Conservation (phyloP, 2,797 vertebrate species). For the Dendrocincla fuliginosa region DNA sequence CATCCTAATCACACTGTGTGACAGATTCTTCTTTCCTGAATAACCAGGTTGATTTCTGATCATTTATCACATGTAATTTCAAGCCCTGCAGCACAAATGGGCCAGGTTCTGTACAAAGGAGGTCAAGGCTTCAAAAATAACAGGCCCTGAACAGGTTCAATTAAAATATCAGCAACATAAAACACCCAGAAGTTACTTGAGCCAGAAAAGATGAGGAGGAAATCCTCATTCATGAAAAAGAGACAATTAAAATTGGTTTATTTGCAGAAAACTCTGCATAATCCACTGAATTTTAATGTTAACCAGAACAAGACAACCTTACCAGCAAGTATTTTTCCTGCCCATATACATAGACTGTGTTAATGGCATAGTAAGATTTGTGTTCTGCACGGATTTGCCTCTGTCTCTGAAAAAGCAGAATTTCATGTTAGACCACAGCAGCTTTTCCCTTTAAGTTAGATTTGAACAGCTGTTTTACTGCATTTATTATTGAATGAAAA, state of each 20-base stretch:
- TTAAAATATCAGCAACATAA: neutral
- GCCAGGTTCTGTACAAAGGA: neutral
- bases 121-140: neutral
- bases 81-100: neutral
- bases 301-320: slow-evolving; percentile 57
- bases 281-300: neutral
- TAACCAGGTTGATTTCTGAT: neutral
- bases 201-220: neutral
- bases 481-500: neutral
- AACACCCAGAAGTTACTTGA: neutral
- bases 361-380: slow-evolving; percentile 95
- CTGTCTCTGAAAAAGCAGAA: slow-evolving; percentile 83
- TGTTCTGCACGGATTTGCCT: slow-evolving; percentile 90
- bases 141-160: neutral
- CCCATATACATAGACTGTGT: slow-evolving; percentile 95
- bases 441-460: neutral
- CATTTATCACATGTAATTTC: neutral
- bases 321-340: slow-evolving; percentile 98
- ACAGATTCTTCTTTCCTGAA: neutral
- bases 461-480: neutral
- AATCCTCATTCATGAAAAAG: neutral
- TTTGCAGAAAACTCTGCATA: neutral
- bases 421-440: neutral
- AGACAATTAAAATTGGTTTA: neutral
- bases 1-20: neutral